Evolutionary conservation across 2,113 vertebrate genomes (phyloP).

Genomic region (Daboia siamensis): DNA sequence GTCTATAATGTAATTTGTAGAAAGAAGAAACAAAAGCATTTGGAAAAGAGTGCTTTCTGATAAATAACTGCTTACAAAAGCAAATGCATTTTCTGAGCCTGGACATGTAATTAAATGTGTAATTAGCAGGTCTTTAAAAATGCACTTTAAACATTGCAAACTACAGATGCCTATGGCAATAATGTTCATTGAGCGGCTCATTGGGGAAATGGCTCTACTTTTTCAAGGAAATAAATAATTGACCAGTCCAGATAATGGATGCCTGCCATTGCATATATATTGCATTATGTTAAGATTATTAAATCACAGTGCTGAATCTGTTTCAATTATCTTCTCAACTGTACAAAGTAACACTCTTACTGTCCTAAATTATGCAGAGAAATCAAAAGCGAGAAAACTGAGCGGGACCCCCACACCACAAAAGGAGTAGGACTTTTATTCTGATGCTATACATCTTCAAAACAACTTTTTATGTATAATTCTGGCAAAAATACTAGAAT

Average conservation of each 20-base stretch:
- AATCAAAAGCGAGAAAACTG: not conserved
- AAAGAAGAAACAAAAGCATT: slow-evolving; percentile 63
- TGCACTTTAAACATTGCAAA: slow-evolving; percentile 34
- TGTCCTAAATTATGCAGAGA: not conserved
- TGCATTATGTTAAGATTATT: slow-evolving; percentile 10
- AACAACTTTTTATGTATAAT: not conserved
- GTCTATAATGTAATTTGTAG: slow-evolving; percentile 62
- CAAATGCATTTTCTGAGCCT: slow-evolving; percentile 60
- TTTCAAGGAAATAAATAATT: slow-evolving; percentile 12
- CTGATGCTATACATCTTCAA: not conserved
- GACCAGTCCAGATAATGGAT: not conserved
- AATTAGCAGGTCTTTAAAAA: slow-evolving; percentile 49
- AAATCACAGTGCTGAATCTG: not conserved
- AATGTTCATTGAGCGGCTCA: accelerated
- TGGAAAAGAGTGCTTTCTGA: slow-evolving; percentile 66
- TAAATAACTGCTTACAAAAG: slow-evolving; percentile 67
- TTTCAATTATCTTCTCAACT: not conserved
- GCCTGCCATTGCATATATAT: not conserved
- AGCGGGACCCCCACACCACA: not conserved
- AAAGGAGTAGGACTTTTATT: not conserved
- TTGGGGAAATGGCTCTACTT: not conserved
- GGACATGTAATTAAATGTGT: slow-evolving; percentile 65
- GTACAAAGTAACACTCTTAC: not conserved
- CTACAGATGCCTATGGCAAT: not conserved
- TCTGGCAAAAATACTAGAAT: not conserved